A percentile compares a stretch with the other conserved stretches of the same genome.
phyloP scores from a whole-genome alignment of 53 echinoderm and acorn worm species.

The Echinarachnius parma region DNA sequence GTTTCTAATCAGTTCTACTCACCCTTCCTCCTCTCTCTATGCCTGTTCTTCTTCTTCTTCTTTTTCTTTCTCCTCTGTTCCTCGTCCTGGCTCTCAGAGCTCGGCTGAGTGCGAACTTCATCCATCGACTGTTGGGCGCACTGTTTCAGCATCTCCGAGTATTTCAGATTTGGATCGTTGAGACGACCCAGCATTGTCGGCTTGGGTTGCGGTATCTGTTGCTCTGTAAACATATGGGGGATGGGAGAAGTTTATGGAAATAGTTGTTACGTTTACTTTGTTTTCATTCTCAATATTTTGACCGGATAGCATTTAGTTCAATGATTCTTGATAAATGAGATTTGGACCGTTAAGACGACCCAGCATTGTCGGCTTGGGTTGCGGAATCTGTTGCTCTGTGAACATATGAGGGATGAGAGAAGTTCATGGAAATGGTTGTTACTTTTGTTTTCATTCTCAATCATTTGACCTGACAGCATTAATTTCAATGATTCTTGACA shows the following conservation, averaged over 20 bases:
- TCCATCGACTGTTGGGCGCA: background rate
- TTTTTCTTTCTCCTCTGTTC: conserved; percentile 3
- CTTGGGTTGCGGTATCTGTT: conserved; percentile 41
- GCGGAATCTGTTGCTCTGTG: conserved; percentile 35
- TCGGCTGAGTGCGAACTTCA: background rate
- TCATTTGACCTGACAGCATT: no score
- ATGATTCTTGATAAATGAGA: no score
- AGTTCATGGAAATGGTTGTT: no score
- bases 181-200: conserved; percentile 14
- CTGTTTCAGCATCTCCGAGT: conserved; percentile 16
- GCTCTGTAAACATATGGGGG: conserved; percentile 18
- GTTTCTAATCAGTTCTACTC: no score
- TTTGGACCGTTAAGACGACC: background rate
- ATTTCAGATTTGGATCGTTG: background rate
- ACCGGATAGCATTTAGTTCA: no score
- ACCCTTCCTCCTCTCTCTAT: conserved; percentile 28
- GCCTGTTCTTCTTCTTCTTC: conserved; percentile 33
- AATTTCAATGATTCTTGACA: no score
- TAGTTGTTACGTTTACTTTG: no score
- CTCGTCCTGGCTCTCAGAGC: no score
- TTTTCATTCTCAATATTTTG: no score
- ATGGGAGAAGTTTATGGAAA: conserved; percentile 24
- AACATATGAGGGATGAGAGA: no score
- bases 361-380: conserved; percentile 31
- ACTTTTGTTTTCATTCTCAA: no score